These are phyloP conservation scores for Drosophila malerkotliana DNA, from an alignment of 1,140 invertebrate species.

Conservation along the genomic window DNA sequence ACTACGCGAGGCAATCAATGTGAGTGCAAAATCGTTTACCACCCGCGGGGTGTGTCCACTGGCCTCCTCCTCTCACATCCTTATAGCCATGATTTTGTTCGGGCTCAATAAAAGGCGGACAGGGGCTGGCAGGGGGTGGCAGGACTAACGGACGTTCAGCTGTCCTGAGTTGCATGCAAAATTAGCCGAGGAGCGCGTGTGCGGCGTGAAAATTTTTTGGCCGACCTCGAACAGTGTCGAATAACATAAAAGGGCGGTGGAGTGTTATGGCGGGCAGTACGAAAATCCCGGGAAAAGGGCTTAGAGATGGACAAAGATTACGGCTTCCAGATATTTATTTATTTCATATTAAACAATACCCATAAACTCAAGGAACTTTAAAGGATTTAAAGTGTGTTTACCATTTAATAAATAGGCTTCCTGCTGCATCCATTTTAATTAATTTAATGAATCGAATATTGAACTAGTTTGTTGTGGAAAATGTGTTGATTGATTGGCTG, in stretches of 20 bases:
- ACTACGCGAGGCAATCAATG: constrained; percentile 78
- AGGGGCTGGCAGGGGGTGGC: constrained; percentile 1
- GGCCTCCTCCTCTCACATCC: constrained; percentile 1
- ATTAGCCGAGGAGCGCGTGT: constrained; percentile 73
- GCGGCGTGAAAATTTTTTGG: constrained; percentile 75
- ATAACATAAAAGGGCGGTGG: constrained; percentile 28
- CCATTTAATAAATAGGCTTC: background rate
- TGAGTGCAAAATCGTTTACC: constrained; percentile 80
- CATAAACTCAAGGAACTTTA: no score
- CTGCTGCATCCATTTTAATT: background rate
- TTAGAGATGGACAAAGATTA: constrained; percentile 28
- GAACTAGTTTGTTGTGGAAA: background rate
- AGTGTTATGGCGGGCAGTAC: background rate
- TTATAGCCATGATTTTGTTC: constrained; percentile 30
- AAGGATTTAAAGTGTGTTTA: no score
- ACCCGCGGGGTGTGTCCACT: constrained; percentile 70
- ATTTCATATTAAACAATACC: background rate
- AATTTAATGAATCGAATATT: background rate
- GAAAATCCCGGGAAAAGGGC: constrained; percentile 2
- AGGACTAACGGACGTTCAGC: constrained; percentile 58
- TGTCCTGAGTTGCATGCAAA: constrained; percentile 78
- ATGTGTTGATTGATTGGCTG: constrained; percentile 8
- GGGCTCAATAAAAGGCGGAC: constrained; percentile 65
- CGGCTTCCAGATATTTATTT: background rate
- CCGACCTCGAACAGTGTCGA: constrained; percentile 42